Base-by-base conservation (phyloP, 2,113 vertebrate species). In the Nyctibius bracteatus region DNA sequence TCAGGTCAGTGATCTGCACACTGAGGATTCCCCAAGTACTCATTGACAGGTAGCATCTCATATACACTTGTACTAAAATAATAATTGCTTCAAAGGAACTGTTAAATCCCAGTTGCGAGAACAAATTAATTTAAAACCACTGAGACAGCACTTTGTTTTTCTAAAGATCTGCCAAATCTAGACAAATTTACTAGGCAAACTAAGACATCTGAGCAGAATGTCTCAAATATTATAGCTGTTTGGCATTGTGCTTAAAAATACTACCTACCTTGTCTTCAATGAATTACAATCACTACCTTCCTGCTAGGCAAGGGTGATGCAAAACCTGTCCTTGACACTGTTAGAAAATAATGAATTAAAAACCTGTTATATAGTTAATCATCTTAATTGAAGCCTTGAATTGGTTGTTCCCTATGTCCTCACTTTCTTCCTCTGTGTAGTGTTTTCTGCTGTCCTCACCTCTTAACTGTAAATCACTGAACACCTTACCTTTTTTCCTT, bases 21-120 rank as follows among this genome's bases (percentile, higher is more conserved):
- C 79, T 88, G 93, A 97, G 87, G 84, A 97, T 93, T 95, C 96
- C 96, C 96, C 79, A 94, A 92, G 94, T 95, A 49, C 89, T 95
- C 94, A 97, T 95, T 97, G 97, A 95, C 95, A 97, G 88, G 96
- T 96, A 97, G 96, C 89, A 81, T 96, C 96, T 95, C 96, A 92
- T 11, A 88, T n/a, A 90, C 91, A 90, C 81, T 95, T 95, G 96
- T 83, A 96, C 74, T 86, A 96, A 96, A 94, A 96, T 86, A 96
- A 90, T 96, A 97, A 97, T 90, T 97, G 94, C 96, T 95, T 88
- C 96, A 95, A 95, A 96, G 94, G 95, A 97, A 95, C 95, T 94
- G 95, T 79, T 96, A 96, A 96, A 93, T 97, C 94, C 93, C 95
- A 90, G 81, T 61, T 19, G 85, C 57, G 35, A 90, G 51, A 92